phyloP scores from a whole-genome alignment of 2,797 vertebrate genomes.

The Sebastes kiyomatsui region DNA sequence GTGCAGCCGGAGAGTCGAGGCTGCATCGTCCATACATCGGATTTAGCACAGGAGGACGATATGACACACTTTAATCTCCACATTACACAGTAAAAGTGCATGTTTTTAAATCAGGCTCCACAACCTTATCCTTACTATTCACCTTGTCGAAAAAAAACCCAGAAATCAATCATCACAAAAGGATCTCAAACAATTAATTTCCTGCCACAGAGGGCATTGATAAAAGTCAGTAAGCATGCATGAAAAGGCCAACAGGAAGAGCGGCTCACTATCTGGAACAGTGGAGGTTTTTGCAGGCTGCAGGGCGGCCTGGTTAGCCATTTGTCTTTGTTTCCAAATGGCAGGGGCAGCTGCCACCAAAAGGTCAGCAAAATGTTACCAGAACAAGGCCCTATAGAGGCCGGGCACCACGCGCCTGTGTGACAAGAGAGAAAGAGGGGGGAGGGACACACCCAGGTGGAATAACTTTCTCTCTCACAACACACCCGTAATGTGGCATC shows the following conservation, averaged over 20 bases:
- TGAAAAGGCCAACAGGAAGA: conserved; percentile 69
- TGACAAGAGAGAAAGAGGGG: background rate
- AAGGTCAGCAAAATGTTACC: conserved; percentile 80
- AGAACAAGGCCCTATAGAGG: conserved; percentile 70
- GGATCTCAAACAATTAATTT: conserved; percentile 44
- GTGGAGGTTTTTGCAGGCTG: conserved; percentile 24
- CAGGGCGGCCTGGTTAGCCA: conserved; percentile 29
- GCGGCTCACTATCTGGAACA: conserved; percentile 8
- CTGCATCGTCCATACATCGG: background rate
- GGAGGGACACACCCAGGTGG: conserved; percentile 39
- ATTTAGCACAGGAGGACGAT: background rate
- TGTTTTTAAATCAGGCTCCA: background rate
- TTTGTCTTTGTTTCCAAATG: conserved; percentile 78
- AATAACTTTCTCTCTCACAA: conserved; percentile 1
- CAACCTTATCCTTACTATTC: background rate
- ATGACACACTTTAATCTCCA: background rate
- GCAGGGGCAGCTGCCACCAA: conserved; percentile 74
- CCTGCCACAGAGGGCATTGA: conserved; percentile 4
- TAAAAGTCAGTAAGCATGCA: background rate
- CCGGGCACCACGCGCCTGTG: conserved; percentile 20
- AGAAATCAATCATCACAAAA: conserved; percentile 7
- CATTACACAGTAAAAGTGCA: background rate
- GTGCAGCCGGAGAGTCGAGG: background rate
- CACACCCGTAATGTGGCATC: conserved; percentile 18
- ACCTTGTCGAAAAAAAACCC: background rate